Evolutionary conservation across 1,140 invertebrate genomes (phyloP), one percentile per base, ranked within the genome.

Genomic region (Euschistus heros): DNA sequence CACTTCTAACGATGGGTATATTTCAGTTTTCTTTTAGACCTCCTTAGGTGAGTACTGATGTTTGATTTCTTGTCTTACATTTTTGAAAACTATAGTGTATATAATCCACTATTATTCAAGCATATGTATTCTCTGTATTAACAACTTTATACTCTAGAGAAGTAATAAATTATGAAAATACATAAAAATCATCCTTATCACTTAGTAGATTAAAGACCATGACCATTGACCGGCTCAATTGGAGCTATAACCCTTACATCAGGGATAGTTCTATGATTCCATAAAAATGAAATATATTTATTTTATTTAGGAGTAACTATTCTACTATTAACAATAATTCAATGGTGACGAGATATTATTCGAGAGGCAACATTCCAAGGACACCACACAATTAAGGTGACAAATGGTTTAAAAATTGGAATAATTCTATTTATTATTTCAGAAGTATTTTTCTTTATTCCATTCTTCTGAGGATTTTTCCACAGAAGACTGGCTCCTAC

Each of bases 291-390:
- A 69, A 68, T 68, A 55, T 70, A 74, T 68, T 71, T 81, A 73
- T 72, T 81, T 68, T 68, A 76, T 47, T 66, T 80, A 71, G 75
- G 76, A 59, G 20, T 55, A 4, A 55, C 20, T 22, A 22, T 55
- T 55, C 6, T 22, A 20, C 2, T 55, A 55, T 24, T 81, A 72
- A 77, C 76, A 67, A 74, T 78, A 74, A 74, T 71, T 72, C 79
- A 83, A 80, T 85, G 82, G 81, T 85, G 83, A 79, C 82, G 81
- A 72, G 82, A 82, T 77, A 72, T 81, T n/a, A 74, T 70, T 26
- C 80, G 80, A 67, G 80, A 82, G 78, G 73, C 76, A 71, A 80
- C 80, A 0, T 79, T 75, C 68, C 80, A 82, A 80, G 80, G 80
- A 44, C 68, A 71, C 14, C 78, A 81, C 70, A 76, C 75, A n/a